Evolutionary conservation across 2,797 vertebrate species (phyloP), one percentile per base, ranked within the genome.

Genomic region (Sebastes elongatus): DNA sequence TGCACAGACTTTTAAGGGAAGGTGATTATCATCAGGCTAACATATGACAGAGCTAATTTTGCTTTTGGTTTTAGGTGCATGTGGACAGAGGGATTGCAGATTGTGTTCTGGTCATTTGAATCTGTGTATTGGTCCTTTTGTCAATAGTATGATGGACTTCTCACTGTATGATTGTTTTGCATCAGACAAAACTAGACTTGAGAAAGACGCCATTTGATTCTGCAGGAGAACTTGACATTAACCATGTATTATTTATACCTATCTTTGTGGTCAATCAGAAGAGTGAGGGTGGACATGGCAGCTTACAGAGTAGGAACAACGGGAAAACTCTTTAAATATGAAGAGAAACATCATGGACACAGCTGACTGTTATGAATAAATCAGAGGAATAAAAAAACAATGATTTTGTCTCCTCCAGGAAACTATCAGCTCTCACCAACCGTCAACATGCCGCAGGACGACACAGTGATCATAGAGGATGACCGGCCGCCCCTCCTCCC

Each of bases 361-460:
- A 27, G 6, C 28, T 30, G 27, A 10, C 38, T 1, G 6, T 27
- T 25, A 25, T 30, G 28, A 56, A 18, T 11, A 9, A 53, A 20
- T 9, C 2, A 5, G 27, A 67, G 16, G 25, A 79, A 52, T 67
- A n/a, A 10, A 59, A 32, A 27, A 56, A 20, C 1, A 11, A 0
- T 14, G 8, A 2, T 27, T 6, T 32, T 25, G 2, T 78, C 56
- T 74, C 25, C 23, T 80, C 33, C 95, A 99, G 98, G 97, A 93
- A 97, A 97, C 97, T 98, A 97, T 74, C 98, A 98, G 90, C 96
- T 99, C 62, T 99, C 98, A 16, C 98, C 97, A 18, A 99, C 98
- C 0, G 97, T 99, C 93, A 99, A 99, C 93, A 99, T 99, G 98
- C 97, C 98, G 18, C 98, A 98, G 53, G 97, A 98, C 83, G 98